A percentile compares a stretch with the other conserved stretches of the same genome.
Evolutionary conservation across 2,113 vertebrate species (phyloP).

Genomic region (Oreochromis niloticus): DNA sequence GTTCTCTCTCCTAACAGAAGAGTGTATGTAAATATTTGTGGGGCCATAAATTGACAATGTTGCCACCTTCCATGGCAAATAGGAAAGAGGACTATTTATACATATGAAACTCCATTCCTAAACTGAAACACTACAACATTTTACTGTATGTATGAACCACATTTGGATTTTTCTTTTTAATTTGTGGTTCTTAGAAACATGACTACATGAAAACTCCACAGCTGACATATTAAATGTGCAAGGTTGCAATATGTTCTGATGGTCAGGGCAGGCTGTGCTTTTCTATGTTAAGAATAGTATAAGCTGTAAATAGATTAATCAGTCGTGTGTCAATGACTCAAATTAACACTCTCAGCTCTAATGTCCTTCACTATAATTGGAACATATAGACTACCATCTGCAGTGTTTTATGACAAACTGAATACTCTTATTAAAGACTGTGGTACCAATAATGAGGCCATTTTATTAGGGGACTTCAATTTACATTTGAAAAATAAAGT

Average conservation of each 20-base stretch:
- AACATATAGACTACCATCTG: neutral
- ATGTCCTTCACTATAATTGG: neutral
- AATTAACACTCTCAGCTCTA: neutral
- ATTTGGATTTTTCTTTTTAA: neutral
- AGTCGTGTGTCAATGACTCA: neutral
- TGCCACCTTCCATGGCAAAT: neutral
- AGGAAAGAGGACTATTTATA: neutral
- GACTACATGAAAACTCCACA: neutral
- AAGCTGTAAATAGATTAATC: neutral
- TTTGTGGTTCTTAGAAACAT: neutral
- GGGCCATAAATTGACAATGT: neutral
- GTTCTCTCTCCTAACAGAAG: neutral
- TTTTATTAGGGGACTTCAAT: neutral
- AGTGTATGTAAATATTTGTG: neutral
- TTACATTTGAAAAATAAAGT: neutral
- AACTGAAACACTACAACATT: neutral
- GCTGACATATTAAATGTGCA: neutral
- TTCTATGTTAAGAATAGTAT: neutral
- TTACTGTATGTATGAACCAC: neutral
- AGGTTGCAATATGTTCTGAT: neutral
- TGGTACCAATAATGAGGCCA: neutral
- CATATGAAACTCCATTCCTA: neutral
- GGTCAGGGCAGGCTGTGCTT: neutral
- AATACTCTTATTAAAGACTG: neutral
- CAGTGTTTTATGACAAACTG: neutral